Percentiles rank a stretch among this genome's conserved stretches.
phyloP scores from a whole-genome alignment of 1,140 invertebrate genomes.

The Zaprionus vittiger region DNA sequence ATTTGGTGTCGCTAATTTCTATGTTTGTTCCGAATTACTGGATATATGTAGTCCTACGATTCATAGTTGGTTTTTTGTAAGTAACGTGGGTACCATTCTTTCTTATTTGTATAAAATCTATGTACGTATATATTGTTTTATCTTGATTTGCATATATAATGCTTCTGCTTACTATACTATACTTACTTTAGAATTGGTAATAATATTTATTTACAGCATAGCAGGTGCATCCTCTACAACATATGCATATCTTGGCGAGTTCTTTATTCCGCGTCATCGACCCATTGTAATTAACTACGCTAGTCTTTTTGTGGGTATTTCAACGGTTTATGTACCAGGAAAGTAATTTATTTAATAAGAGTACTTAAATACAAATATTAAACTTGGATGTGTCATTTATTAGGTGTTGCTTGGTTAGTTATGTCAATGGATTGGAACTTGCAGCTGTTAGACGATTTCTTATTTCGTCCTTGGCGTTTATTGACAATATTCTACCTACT shows the following conservation, averaged over 20 bases:
- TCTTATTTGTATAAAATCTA: too few relatives aligned
- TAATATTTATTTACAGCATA: constrained; percentile 57
- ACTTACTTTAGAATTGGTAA: background rate
- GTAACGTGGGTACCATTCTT: constrained; percentile 44
- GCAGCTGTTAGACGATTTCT: constrained; percentile 74
- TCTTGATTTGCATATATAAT: too few relatives aligned
- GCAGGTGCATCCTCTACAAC: constrained; percentile 79
- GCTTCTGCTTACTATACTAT: background rate
- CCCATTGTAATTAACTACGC: constrained; percentile 78
- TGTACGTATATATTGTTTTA: too few relatives aligned
- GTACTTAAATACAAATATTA: background rate
- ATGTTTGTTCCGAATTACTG: constrained; percentile 85
- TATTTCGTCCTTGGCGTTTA: constrained; percentile 87
- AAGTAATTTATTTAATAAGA: constrained; percentile 44
- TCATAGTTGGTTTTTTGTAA: constrained; percentile 87
- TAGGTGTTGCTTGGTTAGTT: constrained; percentile 67
- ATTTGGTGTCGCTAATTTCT: constrained; percentile 84
- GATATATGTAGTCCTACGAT: constrained; percentile 85
- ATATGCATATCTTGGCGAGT: constrained; percentile 84
- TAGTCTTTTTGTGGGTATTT: constrained; percentile 83
- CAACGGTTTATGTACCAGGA: constrained; percentile 83
- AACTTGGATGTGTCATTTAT: background rate
- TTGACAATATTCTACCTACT: constrained; percentile 87
- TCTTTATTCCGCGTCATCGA: constrained; percentile 62
- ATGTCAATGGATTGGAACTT: constrained; percentile 76